A percentile compares a stretch with the other conserved stretches of the same genome.
These are phyloP conservation scores for Anser cygnoides DNA, from an alignment of 2,113 vertebrate species.

Conservation along the genomic window DNA sequence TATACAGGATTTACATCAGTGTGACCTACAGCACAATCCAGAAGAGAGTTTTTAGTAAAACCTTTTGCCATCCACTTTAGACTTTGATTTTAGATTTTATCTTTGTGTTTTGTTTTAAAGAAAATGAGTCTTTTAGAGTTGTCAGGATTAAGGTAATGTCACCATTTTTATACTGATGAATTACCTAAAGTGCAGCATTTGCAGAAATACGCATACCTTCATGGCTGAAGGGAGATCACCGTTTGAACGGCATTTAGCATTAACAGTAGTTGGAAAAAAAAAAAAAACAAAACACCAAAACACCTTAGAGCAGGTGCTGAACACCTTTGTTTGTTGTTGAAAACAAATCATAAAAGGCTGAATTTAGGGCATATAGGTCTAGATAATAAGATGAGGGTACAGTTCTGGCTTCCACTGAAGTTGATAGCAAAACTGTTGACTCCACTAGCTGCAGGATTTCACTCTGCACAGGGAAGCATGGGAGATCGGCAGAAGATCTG, in stretches of 20 bases:
- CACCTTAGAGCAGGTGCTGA: not conserved
- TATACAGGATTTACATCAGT: not conserved
- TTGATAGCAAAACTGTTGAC: not conserved
- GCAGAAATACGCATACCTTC: not conserved
- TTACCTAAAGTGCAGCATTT: slow-evolving; percentile 15
- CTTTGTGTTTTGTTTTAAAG: slow-evolving; percentile 31
- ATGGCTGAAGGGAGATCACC: not conserved
- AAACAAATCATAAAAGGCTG: not conserved
- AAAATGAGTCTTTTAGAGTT: not conserved
- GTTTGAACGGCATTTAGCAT: not conserved
- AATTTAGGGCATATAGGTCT: not conserved
- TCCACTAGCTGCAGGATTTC: not conserved
- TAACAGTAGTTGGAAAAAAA: not conserved
- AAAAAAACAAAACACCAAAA: not conserved
- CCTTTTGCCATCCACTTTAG: slow-evolving; percentile 4
- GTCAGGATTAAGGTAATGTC: not conserved
- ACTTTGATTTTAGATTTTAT: slow-evolving; percentile 27
- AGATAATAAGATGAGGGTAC: not conserved
- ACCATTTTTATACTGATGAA: not conserved
- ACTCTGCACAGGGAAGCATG: not conserved
- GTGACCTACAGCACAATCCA: not conserved
- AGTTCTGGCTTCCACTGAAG: not conserved
- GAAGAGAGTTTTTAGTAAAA: not conserved
- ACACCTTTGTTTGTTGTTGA: not conserved
- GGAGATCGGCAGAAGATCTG: not conserved